A percentile compares a stretch with the other conserved stretches of the same genome.
phyloP scores from a whole-genome alignment of 2,113 vertebrate genomes.

The Galemys pyrenaicus region DNA sequence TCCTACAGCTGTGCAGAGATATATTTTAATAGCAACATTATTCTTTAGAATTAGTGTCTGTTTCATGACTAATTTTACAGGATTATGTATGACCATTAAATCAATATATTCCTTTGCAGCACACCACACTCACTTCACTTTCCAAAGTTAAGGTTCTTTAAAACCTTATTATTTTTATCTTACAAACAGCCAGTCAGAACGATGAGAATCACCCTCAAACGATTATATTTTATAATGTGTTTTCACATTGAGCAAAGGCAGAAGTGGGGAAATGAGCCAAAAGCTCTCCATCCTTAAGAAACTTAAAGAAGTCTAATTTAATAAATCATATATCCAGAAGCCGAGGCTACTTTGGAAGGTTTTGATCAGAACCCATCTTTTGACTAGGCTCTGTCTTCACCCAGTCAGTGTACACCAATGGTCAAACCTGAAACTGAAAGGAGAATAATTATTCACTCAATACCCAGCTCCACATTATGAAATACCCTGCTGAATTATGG shows the following conservation, averaged over 20 bases:
- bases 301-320: conserved; percentile 53
- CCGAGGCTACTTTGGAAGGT: conserved; percentile 7
- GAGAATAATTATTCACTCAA: conserved; percentile 51
- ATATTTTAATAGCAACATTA: conserved; percentile 44
- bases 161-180: conserved; percentile 49
- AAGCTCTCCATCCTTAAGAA: conserved; percentile 1
- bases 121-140: background rate
- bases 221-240: conserved; percentile 60
- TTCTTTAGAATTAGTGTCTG: conserved; percentile 71
- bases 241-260: conserved; percentile 66
- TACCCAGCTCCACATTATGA: conserved; percentile 49
- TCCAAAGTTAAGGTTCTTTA: conserved; percentile 31
- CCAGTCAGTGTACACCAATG: conserved; percentile 40
- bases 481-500: conserved; percentile 64
- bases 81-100: conserved; percentile 60
- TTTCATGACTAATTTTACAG: conserved; percentile 72
- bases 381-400: background rate
- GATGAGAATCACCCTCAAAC: conserved; percentile 35
- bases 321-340: conserved; percentile 20
- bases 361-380: conserved; percentile 30
- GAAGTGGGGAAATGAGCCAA: conserved; percentile 44
- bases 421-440: conserved; percentile 71
- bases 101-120: conserved; percentile 59
- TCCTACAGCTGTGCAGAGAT: conserved; percentile 43
- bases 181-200: conserved; percentile 19